A percentile compares a stretch with the other conserved stretches of the same genome.
Conservation (phyloP, 2,888 invertebrate species). For the Molanna angustata region DNA sequence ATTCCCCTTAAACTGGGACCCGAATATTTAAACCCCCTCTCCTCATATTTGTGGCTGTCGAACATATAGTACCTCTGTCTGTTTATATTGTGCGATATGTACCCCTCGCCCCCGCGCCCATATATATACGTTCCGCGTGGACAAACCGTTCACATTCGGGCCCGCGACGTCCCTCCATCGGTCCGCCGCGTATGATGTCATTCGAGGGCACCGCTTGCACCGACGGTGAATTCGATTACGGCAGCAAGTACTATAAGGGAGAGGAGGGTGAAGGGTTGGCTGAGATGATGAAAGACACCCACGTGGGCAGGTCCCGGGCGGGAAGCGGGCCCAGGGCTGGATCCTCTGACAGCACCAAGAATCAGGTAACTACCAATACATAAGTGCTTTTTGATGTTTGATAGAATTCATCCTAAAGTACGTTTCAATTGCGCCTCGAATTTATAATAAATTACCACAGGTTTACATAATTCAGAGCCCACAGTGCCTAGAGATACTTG, state of each 20-base stretch:
- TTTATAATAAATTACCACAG: no score
- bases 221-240: constrained; percentile 21
- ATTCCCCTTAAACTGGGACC: no score
- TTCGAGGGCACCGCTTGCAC: constrained; percentile 18
- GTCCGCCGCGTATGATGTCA: constrained; percentile 18
- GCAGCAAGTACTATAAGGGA: constrained; percentile 11
- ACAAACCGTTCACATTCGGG: neutral
- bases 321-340: constrained; percentile 24
- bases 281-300: constrained; percentile 1
- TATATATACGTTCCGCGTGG: neutral
- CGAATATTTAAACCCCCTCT: no score
- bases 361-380: constrained; percentile 18
- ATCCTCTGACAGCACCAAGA: constrained; percentile 21
- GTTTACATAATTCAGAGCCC: no score
- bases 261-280: constrained; percentile 9
- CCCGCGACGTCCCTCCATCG: constrained; percentile 1
- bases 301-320: constrained; percentile 16
- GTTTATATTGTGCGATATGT: no score
- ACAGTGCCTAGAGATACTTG: no score
- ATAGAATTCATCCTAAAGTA: neutral
- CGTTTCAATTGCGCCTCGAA: no score
- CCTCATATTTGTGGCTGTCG: no score
- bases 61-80: no score
- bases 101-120: no score
- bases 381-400: no score